These are phyloP conservation scores for Nemoura dubitans DNA, from an alignment of 2,888 invertebrate species.

Conservation along the genomic window DNA sequence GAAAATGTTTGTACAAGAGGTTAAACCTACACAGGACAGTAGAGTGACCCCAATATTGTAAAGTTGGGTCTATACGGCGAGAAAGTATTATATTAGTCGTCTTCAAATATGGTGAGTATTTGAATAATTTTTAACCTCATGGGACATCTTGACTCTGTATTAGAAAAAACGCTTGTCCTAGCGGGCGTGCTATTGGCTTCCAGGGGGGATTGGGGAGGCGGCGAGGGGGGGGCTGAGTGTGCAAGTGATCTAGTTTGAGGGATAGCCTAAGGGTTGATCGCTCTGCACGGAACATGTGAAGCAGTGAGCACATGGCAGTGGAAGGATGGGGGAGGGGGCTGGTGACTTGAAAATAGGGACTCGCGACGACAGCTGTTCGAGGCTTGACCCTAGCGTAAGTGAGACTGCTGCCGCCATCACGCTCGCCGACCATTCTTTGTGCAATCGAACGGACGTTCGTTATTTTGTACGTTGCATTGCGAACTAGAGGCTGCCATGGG, in stretches of 20 bases:
- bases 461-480: too few relatives aligned
- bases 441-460: too few relatives aligned
- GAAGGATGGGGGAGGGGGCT: too few relatives aligned
- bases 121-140: not conserved
- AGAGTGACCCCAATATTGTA: constrained; percentile 35
- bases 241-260: constrained; percentile 5
- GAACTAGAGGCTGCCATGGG: too few relatives aligned
- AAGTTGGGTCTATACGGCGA: too few relatives aligned
- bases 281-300: not conserved
- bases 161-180: not conserved
- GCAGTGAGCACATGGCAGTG: too few relatives aligned
- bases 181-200: not conserved
- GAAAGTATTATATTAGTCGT: too few relatives aligned
- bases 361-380: not conserved
- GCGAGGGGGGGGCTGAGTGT: not conserved
- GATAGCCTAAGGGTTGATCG: not conserved
- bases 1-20: constrained; percentile 1
- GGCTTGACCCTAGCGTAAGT: not conserved
- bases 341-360: too few relatives aligned
- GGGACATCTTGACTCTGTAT: not conserved
- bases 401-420: not conserved
- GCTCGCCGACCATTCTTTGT: too few relatives aligned
- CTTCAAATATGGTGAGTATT: too few relatives aligned
- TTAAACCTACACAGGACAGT: not conserved
- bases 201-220: not conserved